Conservation (phyloP, 2,797 vertebrate species). For the Telmatherina bonti region DNA sequence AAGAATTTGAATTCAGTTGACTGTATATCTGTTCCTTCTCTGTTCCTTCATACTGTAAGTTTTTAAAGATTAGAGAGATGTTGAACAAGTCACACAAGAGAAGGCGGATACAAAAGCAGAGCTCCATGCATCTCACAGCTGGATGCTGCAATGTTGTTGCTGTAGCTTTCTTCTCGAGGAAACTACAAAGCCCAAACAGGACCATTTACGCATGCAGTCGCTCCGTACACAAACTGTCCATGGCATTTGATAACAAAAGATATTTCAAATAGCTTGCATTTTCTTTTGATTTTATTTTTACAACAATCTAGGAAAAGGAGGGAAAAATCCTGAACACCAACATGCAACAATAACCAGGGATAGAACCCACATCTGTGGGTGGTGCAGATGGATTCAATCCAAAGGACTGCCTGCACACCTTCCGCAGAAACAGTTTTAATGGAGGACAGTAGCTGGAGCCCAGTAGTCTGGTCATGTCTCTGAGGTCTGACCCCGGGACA, state of each 20-base stretch:
- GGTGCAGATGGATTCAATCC: conserved; percentile 50
- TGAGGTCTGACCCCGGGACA: conserved; percentile 37
- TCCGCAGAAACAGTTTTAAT: conserved; percentile 32
- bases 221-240: not conserved
- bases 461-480: conserved; percentile 31
- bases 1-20: conserved; percentile 39
- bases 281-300: conserved; percentile 1
- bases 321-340: conserved; percentile 6
- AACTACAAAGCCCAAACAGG: conserved; percentile 5
- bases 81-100: conserved; percentile 13
- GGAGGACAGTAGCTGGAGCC: conserved; percentile 29
- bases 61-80: conserved; percentile 21
- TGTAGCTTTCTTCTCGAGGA: not conserved
- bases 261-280: conserved; percentile 3
- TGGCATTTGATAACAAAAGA: conserved; percentile 5
- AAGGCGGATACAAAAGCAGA: not conserved
- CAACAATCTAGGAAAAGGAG: conserved; percentile 2
- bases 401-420: conserved; percentile 29
- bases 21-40: conserved; percentile 2
- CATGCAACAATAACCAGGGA: conserved; percentile 31
- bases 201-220: not conserved
- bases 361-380: conserved; percentile 38
- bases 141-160: not conserved
- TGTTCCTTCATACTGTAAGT: not conserved
- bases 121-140: not conserved